Base-by-base conservation (phyloP, 2,888 invertebrate species). In the Ormyrus labotus region DNA sequence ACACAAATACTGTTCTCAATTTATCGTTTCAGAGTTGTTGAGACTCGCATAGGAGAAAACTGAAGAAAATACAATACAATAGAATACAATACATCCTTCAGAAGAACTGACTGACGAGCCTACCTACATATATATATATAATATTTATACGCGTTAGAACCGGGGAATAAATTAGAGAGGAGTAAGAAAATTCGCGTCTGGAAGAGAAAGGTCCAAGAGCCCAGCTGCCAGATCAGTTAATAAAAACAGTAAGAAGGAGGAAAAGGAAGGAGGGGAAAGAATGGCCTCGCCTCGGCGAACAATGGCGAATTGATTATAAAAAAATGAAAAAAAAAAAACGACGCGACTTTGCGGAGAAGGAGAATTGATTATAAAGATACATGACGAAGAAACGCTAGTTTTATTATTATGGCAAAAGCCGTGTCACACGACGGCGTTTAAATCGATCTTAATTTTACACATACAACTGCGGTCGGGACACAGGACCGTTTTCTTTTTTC, bases 371-470 rank as follows among this genome's bases (percentile, higher is more conserved):
- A 61, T 67, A 45, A 72, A 55, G 78, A 78, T 77, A 71, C 0
- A 19, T 72, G 71, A 65, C 65, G 63, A 79, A 74, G 68, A 74
- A 71, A 67, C 48, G 61, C 71, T 76, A 80, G 47, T 51, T 65
- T 67, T 70, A 63, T 70, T 73, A 60, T 76, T 80, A 76, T 76
- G 75, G 75, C 71, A 55, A 61, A 19, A 63, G 45, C 64, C 80
- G 69, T 69, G 70, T 75, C 67, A 13, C 57, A 53, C 9, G 60
- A 65, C 74, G 58, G 61, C 69, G 48, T 55, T 69, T 19, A 58
- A 74, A 75, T 80, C 71, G 71, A 75, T 80, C 48, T 80, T 63
- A 67, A 75, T 61, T 67, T 80, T 75, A 76, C 73, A 72, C 55
- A 51, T 71, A 69, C 74, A 64, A 71, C 71, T 75, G 64, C 71